Conservation (phyloP, 64 coral and sea anemone species). For the Porites lutea region DNA sequence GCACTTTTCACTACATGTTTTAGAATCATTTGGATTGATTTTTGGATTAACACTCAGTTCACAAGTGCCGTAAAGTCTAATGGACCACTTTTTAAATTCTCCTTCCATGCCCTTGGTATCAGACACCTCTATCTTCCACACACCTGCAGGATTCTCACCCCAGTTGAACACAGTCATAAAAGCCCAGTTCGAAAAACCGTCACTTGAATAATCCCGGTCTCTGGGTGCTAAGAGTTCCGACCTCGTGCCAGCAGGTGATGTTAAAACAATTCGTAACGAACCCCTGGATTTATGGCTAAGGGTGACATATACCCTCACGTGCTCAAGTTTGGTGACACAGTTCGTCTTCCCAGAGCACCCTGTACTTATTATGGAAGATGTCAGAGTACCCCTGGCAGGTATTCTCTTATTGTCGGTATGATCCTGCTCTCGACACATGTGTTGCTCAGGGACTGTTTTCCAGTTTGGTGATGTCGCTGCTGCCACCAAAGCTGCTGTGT, state of each 20-base stretch:
- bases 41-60: constrained; percentile 39
- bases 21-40: constrained; percentile 63
- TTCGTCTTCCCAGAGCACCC: constrained; percentile 70
- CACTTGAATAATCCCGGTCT: constrained; percentile 68
- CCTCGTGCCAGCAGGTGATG: constrained; percentile 89
- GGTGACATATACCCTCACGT: constrained; percentile 92
- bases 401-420: constrained; percentile 64
- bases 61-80: constrained; percentile 86
- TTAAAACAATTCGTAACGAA: constrained; percentile 80
- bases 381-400: constrained; percentile 57
- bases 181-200: constrained; percentile 95
- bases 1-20: constrained; percentile 74
- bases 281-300: constrained; percentile 81
- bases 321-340: constrained; percentile 92
- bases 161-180: constrained; percentile 99
- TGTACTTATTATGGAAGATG: constrained; percentile 71
- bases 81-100: constrained; percentile 81
- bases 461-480: constrained; percentile 65
- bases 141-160: constrained; percentile 88
- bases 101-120: constrained; percentile 69
- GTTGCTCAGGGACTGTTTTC: constrained; percentile 83
- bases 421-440: constrained; percentile 89
- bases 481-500: constrained; percentile 81
- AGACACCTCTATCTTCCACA: constrained; percentile 78
- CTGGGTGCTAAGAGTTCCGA: constrained; percentile 85